phyloP scores from a whole-genome alignment of 1,140 invertebrate species.

The Oppia nitens region DNA sequence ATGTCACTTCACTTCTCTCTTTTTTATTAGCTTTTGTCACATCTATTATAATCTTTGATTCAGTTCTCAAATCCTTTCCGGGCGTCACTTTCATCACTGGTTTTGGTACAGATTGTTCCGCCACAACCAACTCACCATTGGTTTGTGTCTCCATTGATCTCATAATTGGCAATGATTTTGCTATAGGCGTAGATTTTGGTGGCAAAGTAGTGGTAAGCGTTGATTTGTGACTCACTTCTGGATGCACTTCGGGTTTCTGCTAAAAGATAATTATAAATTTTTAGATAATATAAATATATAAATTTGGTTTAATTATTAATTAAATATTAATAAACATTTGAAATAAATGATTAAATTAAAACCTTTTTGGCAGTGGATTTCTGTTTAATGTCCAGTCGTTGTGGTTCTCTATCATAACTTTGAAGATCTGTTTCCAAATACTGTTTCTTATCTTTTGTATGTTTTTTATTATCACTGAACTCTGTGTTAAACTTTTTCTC shows the following conservation, averaged over 20 bases:
- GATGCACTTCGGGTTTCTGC: not conserved
- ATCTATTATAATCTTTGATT: slow-evolving; percentile 4
- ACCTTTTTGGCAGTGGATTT: not conserved
- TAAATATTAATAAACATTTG: too few species aligned
- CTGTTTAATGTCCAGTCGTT: not conserved
- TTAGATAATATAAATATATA: not conserved
- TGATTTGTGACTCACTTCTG: not conserved
- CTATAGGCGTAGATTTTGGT: too few species aligned
- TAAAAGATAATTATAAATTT: not conserved
- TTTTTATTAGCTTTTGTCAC: not conserved
- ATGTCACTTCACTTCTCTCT: slow-evolving; percentile 4
- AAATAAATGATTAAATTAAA: too few species aligned
- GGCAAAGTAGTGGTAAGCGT: not conserved
- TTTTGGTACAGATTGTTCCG: not conserved
- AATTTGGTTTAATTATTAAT: not conserved
- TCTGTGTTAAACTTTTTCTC: not conserved
- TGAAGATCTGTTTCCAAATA: not conserved
- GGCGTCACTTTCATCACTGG: not conserved
- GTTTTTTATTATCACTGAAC: not conserved
- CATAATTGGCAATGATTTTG: not conserved
- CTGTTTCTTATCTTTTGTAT: not conserved
- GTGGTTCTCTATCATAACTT: not conserved
- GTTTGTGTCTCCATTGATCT: not conserved
- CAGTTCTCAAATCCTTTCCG: not conserved
- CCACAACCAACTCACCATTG: not conserved